These are phyloP conservation scores for Anthopleura sola DNA, from an alignment of 64 coral and sea anemone species.

Conservation along the genomic window DNA sequence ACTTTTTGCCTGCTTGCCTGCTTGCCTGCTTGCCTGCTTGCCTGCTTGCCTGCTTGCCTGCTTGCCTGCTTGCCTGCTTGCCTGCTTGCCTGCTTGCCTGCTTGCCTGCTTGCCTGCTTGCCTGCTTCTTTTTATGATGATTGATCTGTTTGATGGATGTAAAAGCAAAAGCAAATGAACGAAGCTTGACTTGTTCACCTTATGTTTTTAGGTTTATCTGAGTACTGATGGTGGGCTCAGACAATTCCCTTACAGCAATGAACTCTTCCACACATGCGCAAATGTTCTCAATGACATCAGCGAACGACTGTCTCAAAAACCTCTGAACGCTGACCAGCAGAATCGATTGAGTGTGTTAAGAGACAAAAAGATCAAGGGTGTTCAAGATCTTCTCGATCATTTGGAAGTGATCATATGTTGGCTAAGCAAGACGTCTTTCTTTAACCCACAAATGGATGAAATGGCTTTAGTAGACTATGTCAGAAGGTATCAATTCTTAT, in stretches of 20 bases:
- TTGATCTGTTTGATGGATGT: no score
- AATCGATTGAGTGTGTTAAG: constrained; percentile 54
- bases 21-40: no score
- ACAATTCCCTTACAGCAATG: constrained; percentile 67
- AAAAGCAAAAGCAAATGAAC: no score
- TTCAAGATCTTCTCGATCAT: constrained; percentile 58
- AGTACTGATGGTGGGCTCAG: constrained; percentile 41
- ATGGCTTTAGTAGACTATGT: constrained; percentile 44
- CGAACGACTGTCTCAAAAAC: constrained; percentile 42
- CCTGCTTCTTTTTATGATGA: no score
- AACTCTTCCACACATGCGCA: constrained; percentile 79
- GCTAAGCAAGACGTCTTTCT: constrained; percentile 35
- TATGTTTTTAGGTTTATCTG: constrained; percentile 38
- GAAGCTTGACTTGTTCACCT: no score
- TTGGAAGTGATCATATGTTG: constrained; percentile 76
- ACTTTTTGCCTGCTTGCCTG: no score
- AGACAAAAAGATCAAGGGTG: constrained; percentile 49
- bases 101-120: no score
- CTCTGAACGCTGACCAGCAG: constrained; percentile 30
- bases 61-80: no score
- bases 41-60: no score
- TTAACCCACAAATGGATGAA: neutral
- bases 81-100: no score
- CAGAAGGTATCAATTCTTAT: constrained; percentile 21
- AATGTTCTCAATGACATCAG: constrained; percentile 58